A percentile compares a stretch with the other conserved stretches of the same genome.
These are phyloP conservation scores for Schizopygopsis malacanthus DNA, from an alignment of 2,797 vertebrate species.

Conservation along the genomic window DNA sequence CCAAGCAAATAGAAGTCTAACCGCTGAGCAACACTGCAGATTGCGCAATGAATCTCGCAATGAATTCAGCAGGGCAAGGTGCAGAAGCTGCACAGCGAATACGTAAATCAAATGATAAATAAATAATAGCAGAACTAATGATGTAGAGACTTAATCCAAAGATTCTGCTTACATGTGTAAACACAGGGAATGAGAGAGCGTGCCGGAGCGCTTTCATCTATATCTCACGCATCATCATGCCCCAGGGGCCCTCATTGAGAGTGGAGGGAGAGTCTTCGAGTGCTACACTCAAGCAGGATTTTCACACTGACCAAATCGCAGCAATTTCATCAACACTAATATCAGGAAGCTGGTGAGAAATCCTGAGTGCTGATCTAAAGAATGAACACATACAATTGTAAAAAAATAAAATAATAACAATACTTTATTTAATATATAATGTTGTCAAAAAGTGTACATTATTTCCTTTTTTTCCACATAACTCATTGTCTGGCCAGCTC, in stretches of 20 bases:
- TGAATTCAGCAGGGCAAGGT: constrained; percentile 7
- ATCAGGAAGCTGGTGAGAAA: not conserved
- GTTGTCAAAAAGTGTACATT: not conserved
- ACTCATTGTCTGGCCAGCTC: not conserved
- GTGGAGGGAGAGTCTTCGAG: constrained; percentile 43
- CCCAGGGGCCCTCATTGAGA: constrained; percentile 46
- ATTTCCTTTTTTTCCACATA: not conserved
- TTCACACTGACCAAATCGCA: constrained; percentile 27
- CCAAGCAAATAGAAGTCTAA: constrained; percentile 45
- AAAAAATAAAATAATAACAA: too few relatives aligned
- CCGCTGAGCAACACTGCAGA: not conserved
- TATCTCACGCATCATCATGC: constrained; percentile 47
- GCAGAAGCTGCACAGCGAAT: not conserved
- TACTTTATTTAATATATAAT: too few relatives aligned
- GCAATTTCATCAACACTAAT: constrained; percentile 17
- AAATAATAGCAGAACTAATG: constrained; percentile 43
- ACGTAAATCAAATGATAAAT: constrained; percentile 20
- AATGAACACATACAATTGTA: not conserved
- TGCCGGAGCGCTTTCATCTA: constrained; percentile 48
- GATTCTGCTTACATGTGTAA: constrained; percentile 47
- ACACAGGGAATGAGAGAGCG: constrained; percentile 32
- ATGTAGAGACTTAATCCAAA: constrained; percentile 29
- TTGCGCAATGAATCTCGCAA: not conserved
- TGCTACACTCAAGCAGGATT: constrained; percentile 8
- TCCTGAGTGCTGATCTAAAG: not conserved